These are phyloP conservation scores for Microtus richardsoni DNA, from an alignment of 2,113 vertebrate genomes.

Conservation along the genomic window DNA sequence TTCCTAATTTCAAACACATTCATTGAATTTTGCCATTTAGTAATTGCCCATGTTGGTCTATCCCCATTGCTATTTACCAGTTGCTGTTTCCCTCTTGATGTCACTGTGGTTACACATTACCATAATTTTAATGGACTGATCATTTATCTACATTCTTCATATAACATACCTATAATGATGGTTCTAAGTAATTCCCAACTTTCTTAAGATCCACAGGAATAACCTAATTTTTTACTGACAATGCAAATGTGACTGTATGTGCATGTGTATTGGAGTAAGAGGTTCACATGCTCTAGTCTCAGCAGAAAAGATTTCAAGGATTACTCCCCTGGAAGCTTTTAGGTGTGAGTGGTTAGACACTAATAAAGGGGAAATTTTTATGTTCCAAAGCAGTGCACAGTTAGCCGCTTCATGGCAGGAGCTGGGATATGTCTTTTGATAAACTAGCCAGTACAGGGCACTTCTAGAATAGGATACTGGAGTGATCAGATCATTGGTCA, in stretches of 20 bases:
- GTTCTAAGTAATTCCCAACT: not conserved
- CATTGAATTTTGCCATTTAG: conserved; percentile 30
- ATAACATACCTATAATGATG: not conserved
- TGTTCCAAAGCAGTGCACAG: conserved; percentile 32
- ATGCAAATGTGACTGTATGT: not conserved
- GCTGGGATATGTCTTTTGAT: conserved; percentile 40
- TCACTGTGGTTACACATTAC: not conserved
- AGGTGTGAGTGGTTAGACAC: conserved; percentile 24
- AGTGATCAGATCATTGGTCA: conserved; percentile 50
- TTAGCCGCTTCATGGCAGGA: conserved; percentile 68
- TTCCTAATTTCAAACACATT: conserved; percentile 46
- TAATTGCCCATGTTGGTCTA: not conserved
- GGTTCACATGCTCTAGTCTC: conserved; percentile 56
- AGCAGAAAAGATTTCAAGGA: conserved; percentile 50
- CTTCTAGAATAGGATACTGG: conserved; percentile 67
- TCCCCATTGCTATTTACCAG: conserved; percentile 18
- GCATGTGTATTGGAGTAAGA: conserved; percentile 55
- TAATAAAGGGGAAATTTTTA: conserved; percentile 1
- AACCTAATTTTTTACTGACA: conserved; percentile 4
- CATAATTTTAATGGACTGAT: not conserved
- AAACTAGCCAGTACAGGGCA: conserved; percentile 21
- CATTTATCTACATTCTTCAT: not conserved
- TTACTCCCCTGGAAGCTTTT: conserved; percentile 42
- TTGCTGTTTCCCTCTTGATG: not conserved
- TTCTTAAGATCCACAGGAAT: conserved; percentile 26